Evolutionary conservation across 2,888 invertebrate species (phyloP).

Genomic region (Andrena fulva): DNA sequence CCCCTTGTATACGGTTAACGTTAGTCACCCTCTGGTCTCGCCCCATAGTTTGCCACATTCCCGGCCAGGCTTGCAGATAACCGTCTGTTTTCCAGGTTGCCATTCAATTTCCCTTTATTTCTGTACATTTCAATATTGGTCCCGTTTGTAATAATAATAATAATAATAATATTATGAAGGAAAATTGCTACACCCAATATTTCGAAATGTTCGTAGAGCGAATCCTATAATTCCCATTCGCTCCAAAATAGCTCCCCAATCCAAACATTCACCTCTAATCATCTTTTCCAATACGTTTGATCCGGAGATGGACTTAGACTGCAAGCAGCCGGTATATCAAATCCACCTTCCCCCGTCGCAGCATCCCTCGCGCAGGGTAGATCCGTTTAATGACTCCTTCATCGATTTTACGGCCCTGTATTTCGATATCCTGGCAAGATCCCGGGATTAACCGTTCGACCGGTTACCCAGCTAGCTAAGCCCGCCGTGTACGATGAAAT

Average conservation of each 20-base stretch:
- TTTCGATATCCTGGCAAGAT: slow-evolving; percentile 7
- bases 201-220: neutral
- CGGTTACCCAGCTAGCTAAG: neutral
- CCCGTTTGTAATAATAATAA: too few relatives aligned
- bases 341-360: neutral
- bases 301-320: neutral
- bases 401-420: slow-evolving; percentile 27
- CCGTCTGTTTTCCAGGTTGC: slow-evolving; percentile 1
- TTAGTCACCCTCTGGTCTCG: slow-evolving; percentile 71
- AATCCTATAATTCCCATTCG: neutral
- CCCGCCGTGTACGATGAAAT: neutral
- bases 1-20: slow-evolving; percentile 72
- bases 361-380: neutral
- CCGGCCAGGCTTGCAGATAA: slow-evolving; percentile 10
- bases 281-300: neutral
- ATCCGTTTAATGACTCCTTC: slow-evolving; percentile 30
- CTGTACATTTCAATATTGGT: too few relatives aligned
- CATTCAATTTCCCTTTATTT: too few relatives aligned
- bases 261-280: neutral
- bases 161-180: neutral
- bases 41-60: slow-evolving; percentile 22
- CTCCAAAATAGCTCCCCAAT: neutral
- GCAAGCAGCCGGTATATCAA: neutral
- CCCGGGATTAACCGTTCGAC: slow-evolving; percentile 15
- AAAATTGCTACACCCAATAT: too few relatives aligned